Conservation (phyloP, 2,888 invertebrate species). For the Tiphia femorata region DNA sequence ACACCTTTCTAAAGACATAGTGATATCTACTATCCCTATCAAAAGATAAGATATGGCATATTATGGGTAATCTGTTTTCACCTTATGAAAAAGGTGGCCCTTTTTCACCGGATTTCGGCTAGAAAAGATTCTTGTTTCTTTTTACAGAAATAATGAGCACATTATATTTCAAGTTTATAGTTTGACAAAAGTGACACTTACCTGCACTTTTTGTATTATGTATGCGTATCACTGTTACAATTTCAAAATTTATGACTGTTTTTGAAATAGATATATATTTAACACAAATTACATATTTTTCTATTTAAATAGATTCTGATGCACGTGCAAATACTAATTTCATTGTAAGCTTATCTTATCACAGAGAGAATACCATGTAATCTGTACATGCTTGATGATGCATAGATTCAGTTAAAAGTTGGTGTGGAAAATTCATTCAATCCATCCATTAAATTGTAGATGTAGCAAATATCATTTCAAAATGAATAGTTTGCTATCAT, state of each 20-base stretch:
- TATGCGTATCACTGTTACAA: background rate
- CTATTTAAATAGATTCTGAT: too few species aligned
- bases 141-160: background rate
- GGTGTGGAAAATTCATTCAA: too few species aligned
- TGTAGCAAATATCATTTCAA: too few species aligned
- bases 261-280: too few species aligned
- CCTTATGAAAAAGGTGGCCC: slow-evolving; percentile 20
- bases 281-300: too few species aligned
- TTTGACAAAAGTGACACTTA: background rate
- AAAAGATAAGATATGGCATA: slow-evolving; percentile 63
- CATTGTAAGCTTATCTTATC: too few species aligned
- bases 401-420: background rate
- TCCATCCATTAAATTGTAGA: too few species aligned
- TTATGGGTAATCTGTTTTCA: slow-evolving; percentile 54
- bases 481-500: background rate
- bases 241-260: too few species aligned
- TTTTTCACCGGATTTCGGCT: slow-evolving; percentile 14
- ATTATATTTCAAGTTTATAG: background rate
- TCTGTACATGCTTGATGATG: background rate
- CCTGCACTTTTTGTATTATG: background rate
- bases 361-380: background rate
- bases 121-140: background rate
- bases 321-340: too few species aligned
- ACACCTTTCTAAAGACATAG: slow-evolving; percentile 59
- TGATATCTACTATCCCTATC: slow-evolving; percentile 60